Evolutionary conservation across 2,888 invertebrate genomes (phyloP).

Genomic region (Tetragnatha montana): DNA sequence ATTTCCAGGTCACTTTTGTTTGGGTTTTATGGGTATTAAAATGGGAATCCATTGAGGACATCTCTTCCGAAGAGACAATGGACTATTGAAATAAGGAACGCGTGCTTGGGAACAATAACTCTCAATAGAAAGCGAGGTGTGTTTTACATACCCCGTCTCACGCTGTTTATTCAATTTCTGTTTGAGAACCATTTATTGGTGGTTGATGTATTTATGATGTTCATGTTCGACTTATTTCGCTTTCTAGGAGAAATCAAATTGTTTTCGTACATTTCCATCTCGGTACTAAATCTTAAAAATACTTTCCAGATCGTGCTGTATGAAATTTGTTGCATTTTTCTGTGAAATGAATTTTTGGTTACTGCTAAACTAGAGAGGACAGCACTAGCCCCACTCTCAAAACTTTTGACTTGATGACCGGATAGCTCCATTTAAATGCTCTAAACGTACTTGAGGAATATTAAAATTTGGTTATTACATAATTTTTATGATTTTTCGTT

Average conservation of each 20-base stretch:
- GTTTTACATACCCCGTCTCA: background rate
- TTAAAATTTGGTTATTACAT: no score
- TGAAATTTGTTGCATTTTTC: no score
- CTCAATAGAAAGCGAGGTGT: background rate
- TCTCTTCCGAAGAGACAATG: background rate
- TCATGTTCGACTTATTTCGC: conserved; percentile 22
- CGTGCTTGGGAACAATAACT: background rate
- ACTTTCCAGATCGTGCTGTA: no score
- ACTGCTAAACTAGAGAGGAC: no score
- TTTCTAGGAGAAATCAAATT: conserved; percentile 22
- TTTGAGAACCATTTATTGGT: background rate
- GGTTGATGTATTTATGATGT: background rate
- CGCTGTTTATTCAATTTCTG: background rate
- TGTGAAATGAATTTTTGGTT: no score
- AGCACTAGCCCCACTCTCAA: no score
- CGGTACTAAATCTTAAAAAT: background rate
- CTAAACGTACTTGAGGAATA: no score
- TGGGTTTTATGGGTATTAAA: background rate
- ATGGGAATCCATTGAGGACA: background rate
- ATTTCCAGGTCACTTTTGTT: background rate
- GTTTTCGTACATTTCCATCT: conserved; percentile 6
- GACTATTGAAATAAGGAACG: background rate
- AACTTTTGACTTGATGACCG: no score
- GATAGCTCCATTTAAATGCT: no score
- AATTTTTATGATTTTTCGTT: no score